Base-by-base conservation (phyloP, 2,797 vertebrate species). In the Phrynocephalus forsythii region DNA sequence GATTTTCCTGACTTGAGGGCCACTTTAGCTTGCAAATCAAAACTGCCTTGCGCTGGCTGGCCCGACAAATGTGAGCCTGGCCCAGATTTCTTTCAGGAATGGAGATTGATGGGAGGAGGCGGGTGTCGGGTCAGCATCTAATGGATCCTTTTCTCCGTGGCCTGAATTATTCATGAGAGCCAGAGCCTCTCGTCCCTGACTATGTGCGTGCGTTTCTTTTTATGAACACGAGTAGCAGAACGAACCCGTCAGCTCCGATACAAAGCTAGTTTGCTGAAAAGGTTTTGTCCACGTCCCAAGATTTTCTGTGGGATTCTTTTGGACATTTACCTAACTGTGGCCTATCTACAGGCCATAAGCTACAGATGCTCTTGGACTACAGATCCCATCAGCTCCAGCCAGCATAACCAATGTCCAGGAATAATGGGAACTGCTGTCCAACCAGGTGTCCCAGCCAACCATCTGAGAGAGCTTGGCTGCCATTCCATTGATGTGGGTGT, bases 151-250 rank as follows among this genome's bases (percentile, higher is more conserved):
- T 78, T 94, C 92, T 91, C 50, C 52, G 88, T 33, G 52, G 71
- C 60, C 86, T 96, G 96, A 96, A 96, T 97, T 96, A 97, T 97
- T 96, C 95, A 96, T 95, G 26, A 93, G 86, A 6, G 78, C 91
- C 91, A 75, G 80, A 92, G 90, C 84, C 0, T 87, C 94, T 96
- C 94, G 73, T 90, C 85, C 92, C 38, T 76, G 75, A 9, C 24
- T 15, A 50, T 7, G 15, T 26, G 77, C 16, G 50, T 30, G 28
- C 16, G 50, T 93, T 91, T 86, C 92, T 89, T 84, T 88, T 93
- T 81, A 90, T 93, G 69, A 92, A 30, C 60, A 5, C 9, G 28
- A 71, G 88, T 80, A 73, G 77, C 52, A 67, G 83, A 89, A 77
- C 73, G 71, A 90, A 72, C 60, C 52, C 28, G 76, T 82, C 7